Evolutionary conservation across 2,113 vertebrate species (phyloP), one percentile per base, ranked within the genome.

Genomic region (Embiotoca jacksoni): DNA sequence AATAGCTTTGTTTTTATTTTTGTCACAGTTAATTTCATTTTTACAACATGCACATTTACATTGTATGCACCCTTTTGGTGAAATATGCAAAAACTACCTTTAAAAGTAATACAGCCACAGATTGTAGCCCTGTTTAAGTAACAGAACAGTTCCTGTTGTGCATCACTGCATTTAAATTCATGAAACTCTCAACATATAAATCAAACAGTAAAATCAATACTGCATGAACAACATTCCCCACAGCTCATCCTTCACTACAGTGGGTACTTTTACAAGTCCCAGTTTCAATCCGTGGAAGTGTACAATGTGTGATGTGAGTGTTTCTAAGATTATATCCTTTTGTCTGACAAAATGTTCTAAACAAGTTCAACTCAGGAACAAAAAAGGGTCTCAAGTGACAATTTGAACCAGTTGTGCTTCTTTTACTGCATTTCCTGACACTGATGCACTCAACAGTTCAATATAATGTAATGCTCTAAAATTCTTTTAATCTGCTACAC

Each of bases 341-440:
- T 70, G 23, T 23, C 44, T 39, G 41, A 15, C 44, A 60, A 2
- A 67, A 8, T 35, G 64, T 56, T 60, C 47, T 41, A 78, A 37
- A 65, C 60, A 15, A 23, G 16, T 44, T 4, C 10, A 56, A 9
- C 72, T 23, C 37, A 67, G 64, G 10, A 54, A 14, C 32, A 55
- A 10, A 57, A 49, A 63, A 54, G 0, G 50, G 35, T 30, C 67
- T 61, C 9, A 67, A 73, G 23, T 11, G 53, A 36, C 23, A 49
- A 4, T 83, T 59, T 60, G 4, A 78, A 58, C 15, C 33, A 72
- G 39, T 52, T 68, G 32, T 50, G 41, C 0, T 44, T 72, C 16
- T 67, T 60, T 58, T 15, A 52, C 31, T 59, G 41, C 11, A 49
- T 66, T 61, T 73, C 39, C n/a, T 75, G 49, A 64, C 11, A 10